Evolutionary conservation across 2,888 invertebrate genomes (phyloP), one percentile per base, ranked within the genome.

Genomic region (Mimas tiliae): DNA sequence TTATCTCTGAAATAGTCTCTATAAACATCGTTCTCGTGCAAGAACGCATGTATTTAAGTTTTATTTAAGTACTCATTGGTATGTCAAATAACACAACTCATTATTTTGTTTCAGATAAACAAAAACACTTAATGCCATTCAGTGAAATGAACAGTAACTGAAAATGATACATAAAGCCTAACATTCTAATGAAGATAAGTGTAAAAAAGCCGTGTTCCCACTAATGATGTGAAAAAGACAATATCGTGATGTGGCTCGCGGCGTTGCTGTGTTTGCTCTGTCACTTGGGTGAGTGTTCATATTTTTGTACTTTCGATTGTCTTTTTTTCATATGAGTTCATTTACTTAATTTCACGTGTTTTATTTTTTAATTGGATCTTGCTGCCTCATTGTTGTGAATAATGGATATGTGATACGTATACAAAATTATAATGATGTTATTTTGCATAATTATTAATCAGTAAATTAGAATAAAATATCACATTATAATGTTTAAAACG

Each of bases 151-250:
- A 38, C 34, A 42, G 58, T 16, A 64, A 67, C 65, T 64, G 64
- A 64, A 66, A 65, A 65, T 66, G 63, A 64, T 64, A 11, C 64
- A 50, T 65, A 47, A 65, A 68, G 66, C 51, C 14, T 65, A 64
- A 42, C 65, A 38, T 72, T 67, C 70, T 71, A 75, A 74, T 71
- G 75, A 78, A 75, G 74, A 76, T 68, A 75, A 75, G 81, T 79
- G 76, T 74, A 72, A 75, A 72, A 72, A 76, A 71, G 72, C 69
- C 70, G 75, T 71, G 72, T 74, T 77, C 70, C 69, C 71, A 73
- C 77, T 86, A 86, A 90, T 89, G 82, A 91, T 91, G 90, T 91
- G 89, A 91, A 87, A 81, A 84, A 81, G 79, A 81, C 83, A 84
- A 74, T 68, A 72, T 80, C 83, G 86, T 79, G 80, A 91, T 91